Base-by-base conservation (phyloP, 2,797 vertebrate genomes). In the Parotocinclus haroldoi region DNA sequence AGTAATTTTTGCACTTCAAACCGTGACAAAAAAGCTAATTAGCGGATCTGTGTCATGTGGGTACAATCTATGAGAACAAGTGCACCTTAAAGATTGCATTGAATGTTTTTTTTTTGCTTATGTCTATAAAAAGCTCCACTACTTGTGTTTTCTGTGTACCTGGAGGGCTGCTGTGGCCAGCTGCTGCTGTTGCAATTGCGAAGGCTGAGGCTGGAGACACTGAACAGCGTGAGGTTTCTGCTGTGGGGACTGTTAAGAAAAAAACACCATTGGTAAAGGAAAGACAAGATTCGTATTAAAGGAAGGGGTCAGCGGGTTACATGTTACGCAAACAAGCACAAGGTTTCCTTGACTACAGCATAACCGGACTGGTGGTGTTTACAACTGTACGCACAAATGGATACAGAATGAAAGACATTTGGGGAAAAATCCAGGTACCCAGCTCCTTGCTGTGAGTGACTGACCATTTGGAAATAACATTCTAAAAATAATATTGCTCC, bases 201-300 rank as follows among this genome's bases (percentile, higher is more conserved):
- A 99, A 99, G 1, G 96, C 96, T 71, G 96, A 99, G 36, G 94
- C 94, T 50, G 96, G 96, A 16, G 96, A 98, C 71, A 99, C 94
- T 0, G 95, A 87, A 74, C 93, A 96, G 79, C 94, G 93, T 19
- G 91, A 85, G 79, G 88, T 95, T 78, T 98, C 96, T 39, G 90
- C 84, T 36, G 88, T 86, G 80, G 95, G 95, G 73, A 89, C 96
- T 98, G 69, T 39, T 38, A 12, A 12, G 8, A 69, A 10, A 52
- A 10, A 45, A 1, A 37, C 13, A 46, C 1, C 18, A 58, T 3
- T 19, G 38, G 14, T 19, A 58, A 7, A 56, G 49, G 9, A 11
- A 49, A 58, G 40, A 44, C 40, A 54, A 37, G 14, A 9, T 58
- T 17, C 11, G 17, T 64, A 46, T 38, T 39, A 18, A 18, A 71